Base-by-base conservation (phyloP, 1,140 invertebrate species). In the Plodia interpunctella region DNA sequence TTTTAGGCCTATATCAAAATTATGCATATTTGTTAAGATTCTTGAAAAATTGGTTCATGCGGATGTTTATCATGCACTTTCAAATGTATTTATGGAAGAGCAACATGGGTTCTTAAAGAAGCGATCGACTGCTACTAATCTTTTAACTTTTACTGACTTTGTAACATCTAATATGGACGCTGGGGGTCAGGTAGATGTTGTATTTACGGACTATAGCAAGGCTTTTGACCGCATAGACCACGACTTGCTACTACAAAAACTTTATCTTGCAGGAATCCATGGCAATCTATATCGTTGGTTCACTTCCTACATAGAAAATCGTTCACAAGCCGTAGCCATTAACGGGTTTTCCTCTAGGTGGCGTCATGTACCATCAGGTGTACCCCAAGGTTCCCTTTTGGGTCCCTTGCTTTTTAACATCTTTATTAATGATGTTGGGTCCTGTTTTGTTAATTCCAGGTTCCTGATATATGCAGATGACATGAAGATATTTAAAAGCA, bases 131-230 rank as follows among this genome's bases (percentile, higher is more conserved):
- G n/a, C 49, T 2, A 17, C 30, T 19, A 59, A 59, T 51, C 25
- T 63, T 17, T 49, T 55, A 20, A 32, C 8, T 51, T 61, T n/a
- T 49, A 18, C 55, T 49, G 18, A 57, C 21, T 44, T 38, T 21
- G 19, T 51, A 2, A 13, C 49, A 21, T 49, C 18, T 38, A 50
- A 54, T 53, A 61, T 56, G 54, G 38, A 55, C 49, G 25, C 6
- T 21, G 54, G 54, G 8, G 6, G 13, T 8, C 70, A 78, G 35
- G 62, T 73, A 5, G 72, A 77, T 59, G 65, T 57, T 0, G 58
- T 72, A 0, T 72, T 70, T 57, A 77, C 74, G 1, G 73, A 78
- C 57, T 65, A 72, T n/a, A 59, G 59, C 0, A 78, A 78, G 44
- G 70, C 67, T 2, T 76, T 80, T 54, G 72, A 76, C 49, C 61